Evolutionary conservation across 2,113 vertebrate genomes (phyloP).

Genomic region (Cyanistes caeruleus): DNA sequence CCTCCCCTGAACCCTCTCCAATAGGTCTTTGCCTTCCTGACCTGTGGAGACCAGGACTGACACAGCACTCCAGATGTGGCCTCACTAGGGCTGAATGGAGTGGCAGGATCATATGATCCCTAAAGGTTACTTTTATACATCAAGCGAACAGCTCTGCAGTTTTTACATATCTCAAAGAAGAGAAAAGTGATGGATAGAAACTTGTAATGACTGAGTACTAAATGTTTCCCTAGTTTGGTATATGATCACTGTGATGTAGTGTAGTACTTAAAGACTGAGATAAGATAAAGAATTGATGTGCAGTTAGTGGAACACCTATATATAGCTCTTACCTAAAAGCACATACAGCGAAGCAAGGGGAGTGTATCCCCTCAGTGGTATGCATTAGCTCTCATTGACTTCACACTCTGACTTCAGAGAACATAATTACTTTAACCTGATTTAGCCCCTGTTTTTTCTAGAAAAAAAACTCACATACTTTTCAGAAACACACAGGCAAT

Average conservation of each 20-base stretch:
- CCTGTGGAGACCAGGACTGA: background rate
- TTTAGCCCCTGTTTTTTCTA: background rate
- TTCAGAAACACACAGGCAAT: background rate
- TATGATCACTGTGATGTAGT: background rate
- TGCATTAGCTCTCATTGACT: slow-evolving; percentile 3
- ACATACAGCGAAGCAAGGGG: background rate
- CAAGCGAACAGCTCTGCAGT: background rate
- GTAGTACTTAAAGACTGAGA: background rate
- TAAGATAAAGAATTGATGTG: slow-evolving; percentile 54
- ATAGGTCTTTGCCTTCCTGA: background rate
- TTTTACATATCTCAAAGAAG: background rate
- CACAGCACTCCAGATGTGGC: background rate
- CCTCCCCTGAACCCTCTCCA: background rate
- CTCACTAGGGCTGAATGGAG: background rate
- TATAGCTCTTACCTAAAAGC: slow-evolving; percentile 39
- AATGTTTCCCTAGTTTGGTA: background rate
- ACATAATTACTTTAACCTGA: slow-evolving; percentile 5
- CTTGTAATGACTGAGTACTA: background rate
- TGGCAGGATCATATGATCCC: background rate
- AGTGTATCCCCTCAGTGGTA: background rate
- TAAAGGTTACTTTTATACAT: background rate
- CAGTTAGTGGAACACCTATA: slow-evolving; percentile 22
- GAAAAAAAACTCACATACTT: background rate
- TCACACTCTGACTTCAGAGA: background rate
- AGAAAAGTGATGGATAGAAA: background rate